Percentiles rank a stretch among this genome's conserved stretches.
These are phyloP conservation scores for Apotomis capreana DNA, from an alignment of 2,888 invertebrate species.

Conservation along the genomic window DNA sequence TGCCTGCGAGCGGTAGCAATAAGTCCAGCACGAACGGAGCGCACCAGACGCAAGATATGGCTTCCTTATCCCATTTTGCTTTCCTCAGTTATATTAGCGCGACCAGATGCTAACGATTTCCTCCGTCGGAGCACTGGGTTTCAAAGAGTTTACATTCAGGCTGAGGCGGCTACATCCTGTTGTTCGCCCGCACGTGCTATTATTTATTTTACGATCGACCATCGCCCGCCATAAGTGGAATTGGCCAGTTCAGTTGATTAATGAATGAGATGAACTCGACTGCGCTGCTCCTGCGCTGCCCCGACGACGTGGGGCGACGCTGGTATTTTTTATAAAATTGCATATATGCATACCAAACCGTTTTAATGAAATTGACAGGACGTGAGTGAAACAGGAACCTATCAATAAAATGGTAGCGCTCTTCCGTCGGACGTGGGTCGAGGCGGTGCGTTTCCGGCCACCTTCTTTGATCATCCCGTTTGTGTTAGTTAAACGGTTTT, in stretches of 20 bases:
- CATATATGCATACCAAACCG: slow-evolving; percentile 18
- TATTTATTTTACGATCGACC: slow-evolving; percentile 63
- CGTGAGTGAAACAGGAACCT: slow-evolving; percentile 77
- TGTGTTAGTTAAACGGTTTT: slow-evolving; percentile 59
- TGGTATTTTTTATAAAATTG: slow-evolving; percentile 31
- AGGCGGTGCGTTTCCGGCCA: slow-evolving; percentile 70
- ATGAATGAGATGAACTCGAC: slow-evolving; percentile 30
- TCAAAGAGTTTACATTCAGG: slow-evolving; percentile 64
- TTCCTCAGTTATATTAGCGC: slow-evolving; percentile 61
- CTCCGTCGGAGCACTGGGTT: slow-evolving; percentile 59
- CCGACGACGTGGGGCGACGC: background rate
- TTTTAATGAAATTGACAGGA: slow-evolving; percentile 69
- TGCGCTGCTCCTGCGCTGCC: background rate
- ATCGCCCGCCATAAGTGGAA: slow-evolving; percentile 44
- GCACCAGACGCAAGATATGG: slow-evolving; percentile 57
- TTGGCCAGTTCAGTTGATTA: slow-evolving; percentile 49
- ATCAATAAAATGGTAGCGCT: slow-evolving; percentile 78
- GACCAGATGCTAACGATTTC: slow-evolving; percentile 71
- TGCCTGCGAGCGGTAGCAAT: slow-evolving; percentile 52
- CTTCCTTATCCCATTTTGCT: slow-evolving; percentile 68
- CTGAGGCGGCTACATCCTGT: slow-evolving; percentile 67
- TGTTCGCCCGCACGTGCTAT: slow-evolving; percentile 67
- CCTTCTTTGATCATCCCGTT: slow-evolving; percentile 72
- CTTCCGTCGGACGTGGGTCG: slow-evolving; percentile 71
- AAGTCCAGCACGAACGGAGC: slow-evolving; percentile 53